Conservation (phyloP, 2,797 vertebrate species). For the Eulemur albifrons region DNA sequence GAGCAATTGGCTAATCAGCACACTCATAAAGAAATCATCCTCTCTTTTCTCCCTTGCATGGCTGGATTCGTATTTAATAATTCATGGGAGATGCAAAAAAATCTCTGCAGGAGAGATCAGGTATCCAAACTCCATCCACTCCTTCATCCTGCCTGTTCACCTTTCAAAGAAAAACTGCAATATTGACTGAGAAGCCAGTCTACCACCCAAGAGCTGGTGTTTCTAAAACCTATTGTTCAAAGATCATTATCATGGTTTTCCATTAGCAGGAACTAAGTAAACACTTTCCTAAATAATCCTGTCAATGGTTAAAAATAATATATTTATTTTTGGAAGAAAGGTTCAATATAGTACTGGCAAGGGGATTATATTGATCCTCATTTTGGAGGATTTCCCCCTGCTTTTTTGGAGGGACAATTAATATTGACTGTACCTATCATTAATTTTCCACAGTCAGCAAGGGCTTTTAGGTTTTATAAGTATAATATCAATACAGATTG, state of each 20-base stretch:
- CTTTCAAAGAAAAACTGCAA: conserved; percentile 75
- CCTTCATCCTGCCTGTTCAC: conserved; percentile 36
- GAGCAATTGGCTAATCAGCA: conserved; percentile 83
- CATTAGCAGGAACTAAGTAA: conserved; percentile 84
- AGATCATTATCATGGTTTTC: conserved; percentile 85
- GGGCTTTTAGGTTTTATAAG: conserved; percentile 72
- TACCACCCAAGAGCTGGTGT: conserved; percentile 77
- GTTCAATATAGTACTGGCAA: conserved; percentile 83
- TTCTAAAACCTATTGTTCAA: conserved; percentile 84
- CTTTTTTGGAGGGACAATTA: conserved; percentile 80
- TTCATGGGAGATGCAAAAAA: conserved; percentile 70
- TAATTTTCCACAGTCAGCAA: conserved; percentile 77
- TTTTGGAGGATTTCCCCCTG: conserved; percentile 46
- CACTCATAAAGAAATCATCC: conserved; percentile 79
- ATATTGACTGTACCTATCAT: conserved; percentile 74
- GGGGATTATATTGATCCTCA: conserved; percentile 66
- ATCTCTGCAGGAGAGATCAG: conserved; percentile 40
- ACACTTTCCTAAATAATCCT: conserved; percentile 84
- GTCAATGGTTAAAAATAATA: conserved; percentile 72
- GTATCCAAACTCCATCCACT: conserved; percentile 59
- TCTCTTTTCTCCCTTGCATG: conserved; percentile 71
- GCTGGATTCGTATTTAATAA: conserved; percentile 84
- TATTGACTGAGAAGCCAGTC: conserved; percentile 76
- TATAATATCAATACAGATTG: conserved; percentile 69
- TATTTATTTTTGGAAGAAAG: conserved; percentile 77